Evolutionary conservation across 2,888 invertebrate genomes (phyloP).

Genomic region (Andricus curvator): DNA sequence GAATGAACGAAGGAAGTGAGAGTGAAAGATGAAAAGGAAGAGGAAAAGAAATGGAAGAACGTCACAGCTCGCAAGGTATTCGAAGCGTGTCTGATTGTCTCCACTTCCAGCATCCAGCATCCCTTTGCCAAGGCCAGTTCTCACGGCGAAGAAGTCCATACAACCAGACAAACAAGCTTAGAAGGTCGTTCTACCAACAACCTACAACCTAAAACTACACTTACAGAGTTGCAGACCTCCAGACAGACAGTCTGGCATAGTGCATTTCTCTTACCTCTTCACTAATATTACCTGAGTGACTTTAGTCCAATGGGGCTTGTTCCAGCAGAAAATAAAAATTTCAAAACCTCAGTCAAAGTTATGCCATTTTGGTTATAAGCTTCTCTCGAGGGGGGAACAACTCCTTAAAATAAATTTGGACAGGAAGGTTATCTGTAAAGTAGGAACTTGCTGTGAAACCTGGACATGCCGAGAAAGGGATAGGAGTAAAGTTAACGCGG

Average conservation of each 20-base stretch:
- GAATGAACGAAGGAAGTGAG: slow-evolving; percentile 24
- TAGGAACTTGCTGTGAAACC: too few relatives aligned
- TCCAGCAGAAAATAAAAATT: not conserved
- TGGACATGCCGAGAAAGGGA: too few relatives aligned
- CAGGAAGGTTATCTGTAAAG: too few relatives aligned
- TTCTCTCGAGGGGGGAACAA: not conserved
- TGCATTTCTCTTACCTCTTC: slow-evolving; percentile 1
- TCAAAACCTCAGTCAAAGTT: not conserved
- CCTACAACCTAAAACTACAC: slow-evolving; percentile 35
- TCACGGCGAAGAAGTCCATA: not conserved
- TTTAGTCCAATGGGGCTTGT: not conserved
- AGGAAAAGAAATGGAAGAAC: slow-evolving; percentile 19
- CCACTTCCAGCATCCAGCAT: slow-evolving; percentile 57
- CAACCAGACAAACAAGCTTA: not conserved
- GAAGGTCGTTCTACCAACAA: slow-evolving; percentile 22
- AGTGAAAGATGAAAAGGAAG: slow-evolving; percentile 31
- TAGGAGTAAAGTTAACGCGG: too few relatives aligned
- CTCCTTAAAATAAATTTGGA: too few relatives aligned
- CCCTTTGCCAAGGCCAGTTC: slow-evolving; percentile 29
- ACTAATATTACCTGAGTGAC: not conserved
- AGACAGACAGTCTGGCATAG: not conserved
- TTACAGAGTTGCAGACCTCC: not conserved
- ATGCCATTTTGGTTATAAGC: not conserved
- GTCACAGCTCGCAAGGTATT: slow-evolving; percentile 54
- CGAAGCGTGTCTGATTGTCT: slow-evolving; percentile 64